These are phyloP conservation scores for Platysternon megacephalum DNA, from an alignment of 2,113 vertebrate genomes.

Conservation along the genomic window DNA sequence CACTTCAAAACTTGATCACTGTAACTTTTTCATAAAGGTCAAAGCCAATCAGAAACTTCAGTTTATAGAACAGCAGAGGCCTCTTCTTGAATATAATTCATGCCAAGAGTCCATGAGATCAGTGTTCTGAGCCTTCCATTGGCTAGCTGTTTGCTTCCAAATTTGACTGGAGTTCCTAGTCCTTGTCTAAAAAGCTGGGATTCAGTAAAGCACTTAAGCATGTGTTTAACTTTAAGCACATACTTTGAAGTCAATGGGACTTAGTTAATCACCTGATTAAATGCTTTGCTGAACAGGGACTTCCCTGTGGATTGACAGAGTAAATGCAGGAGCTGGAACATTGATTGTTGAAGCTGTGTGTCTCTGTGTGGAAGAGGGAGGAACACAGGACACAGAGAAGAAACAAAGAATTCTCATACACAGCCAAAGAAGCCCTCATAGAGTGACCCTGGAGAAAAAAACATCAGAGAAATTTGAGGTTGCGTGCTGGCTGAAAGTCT, in stretches of 20 bases:
- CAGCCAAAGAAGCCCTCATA: not conserved
- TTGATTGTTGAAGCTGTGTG: not conserved
- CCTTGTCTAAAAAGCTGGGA: not conserved
- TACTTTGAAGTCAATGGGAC: not conserved
- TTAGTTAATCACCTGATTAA: not conserved
- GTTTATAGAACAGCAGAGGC: fast-evolving
- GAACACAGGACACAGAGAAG: not conserved
- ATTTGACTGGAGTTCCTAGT: not conserved
- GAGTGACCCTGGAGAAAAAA: no score
- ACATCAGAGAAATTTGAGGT: not conserved
- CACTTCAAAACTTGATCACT: not conserved
- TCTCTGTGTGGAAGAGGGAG: not conserved
- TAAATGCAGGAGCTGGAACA: not conserved
- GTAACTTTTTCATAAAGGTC: not conserved
- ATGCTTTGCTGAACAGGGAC: not conserved
- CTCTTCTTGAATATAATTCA: not conserved
- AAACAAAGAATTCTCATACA: not conserved
- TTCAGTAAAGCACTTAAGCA: not conserved
- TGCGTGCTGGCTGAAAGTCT: not conserved
- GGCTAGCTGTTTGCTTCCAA: fast-evolving
- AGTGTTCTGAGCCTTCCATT: fast-evolving
- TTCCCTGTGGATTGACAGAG: not conserved
- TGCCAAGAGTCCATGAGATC: fast-evolving
- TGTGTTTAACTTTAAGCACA: not conserved
- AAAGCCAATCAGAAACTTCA: not conserved